A percentile compares a stretch with the other conserved stretches of the same genome.
These are phyloP conservation scores for Carollia perspicillata DNA, from an alignment of 2,113 vertebrate species.

Conservation along the genomic window DNA sequence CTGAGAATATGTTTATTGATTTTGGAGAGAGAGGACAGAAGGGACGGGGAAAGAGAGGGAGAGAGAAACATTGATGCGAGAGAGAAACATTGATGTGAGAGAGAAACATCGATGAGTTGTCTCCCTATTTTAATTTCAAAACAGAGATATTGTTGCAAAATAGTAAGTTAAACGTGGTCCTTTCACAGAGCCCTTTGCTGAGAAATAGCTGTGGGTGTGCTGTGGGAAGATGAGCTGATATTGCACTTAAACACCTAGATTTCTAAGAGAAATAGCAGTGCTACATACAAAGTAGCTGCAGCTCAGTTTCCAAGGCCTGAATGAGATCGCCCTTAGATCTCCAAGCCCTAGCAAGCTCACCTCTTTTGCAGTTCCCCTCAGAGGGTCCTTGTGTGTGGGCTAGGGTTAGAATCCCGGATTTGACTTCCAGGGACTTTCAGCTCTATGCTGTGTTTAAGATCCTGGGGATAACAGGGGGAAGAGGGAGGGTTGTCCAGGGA, in stretches of 20 bases:
- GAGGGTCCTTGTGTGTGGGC: not conserved
- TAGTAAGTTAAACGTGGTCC: not conserved
- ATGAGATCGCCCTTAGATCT: not conserved
- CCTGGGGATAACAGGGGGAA: too few species aligned
- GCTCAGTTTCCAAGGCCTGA: not conserved
- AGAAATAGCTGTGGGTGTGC: not conserved
- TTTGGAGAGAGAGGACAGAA: too few species aligned
- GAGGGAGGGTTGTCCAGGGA: too few species aligned
- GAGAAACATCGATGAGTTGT: not conserved
- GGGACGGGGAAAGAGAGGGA: not conserved
- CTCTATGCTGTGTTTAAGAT: not conserved
- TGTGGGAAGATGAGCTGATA: not conserved
- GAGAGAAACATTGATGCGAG: not conserved
- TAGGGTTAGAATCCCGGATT: not conserved
- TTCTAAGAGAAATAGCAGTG: not conserved
- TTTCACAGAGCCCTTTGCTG: not conserved
- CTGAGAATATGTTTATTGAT: too few species aligned
- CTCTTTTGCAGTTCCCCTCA: not conserved
- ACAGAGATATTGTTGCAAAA: not conserved
- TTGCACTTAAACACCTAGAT: not conserved
- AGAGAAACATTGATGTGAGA: not conserved
- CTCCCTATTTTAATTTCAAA: not conserved
- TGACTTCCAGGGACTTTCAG: not conserved
- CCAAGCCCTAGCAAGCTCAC: not conserved
- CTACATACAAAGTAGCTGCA: not conserved